These are phyloP conservation scores for Macaca mulatta DNA, from an alignment of 2,113 vertebrate genomes.

Conservation along the genomic window DNA sequence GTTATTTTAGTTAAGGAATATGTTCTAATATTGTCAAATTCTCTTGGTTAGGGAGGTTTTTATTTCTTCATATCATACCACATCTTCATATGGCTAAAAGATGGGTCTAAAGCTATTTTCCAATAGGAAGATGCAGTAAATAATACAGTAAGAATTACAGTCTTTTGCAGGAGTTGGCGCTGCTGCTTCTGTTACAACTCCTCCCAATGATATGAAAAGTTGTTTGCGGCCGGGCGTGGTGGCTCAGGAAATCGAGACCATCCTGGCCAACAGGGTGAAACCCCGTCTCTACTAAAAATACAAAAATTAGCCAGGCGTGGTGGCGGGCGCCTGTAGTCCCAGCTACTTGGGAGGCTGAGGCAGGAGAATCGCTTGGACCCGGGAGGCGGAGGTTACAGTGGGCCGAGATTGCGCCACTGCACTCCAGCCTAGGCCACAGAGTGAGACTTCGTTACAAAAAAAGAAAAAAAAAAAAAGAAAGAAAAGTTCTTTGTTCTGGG, in stretches of 20 bases:
- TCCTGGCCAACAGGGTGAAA: no score
- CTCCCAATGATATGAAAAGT: background rate
- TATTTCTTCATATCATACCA: conserved; percentile 5
- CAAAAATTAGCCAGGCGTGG: no score
- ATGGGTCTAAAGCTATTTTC: background rate
- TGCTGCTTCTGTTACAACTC: conserved; percentile 17
- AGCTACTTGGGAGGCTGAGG: no score
- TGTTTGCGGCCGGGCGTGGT: background rate
- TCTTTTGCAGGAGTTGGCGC: background rate
- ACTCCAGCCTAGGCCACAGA: no score
- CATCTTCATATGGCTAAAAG: background rate
- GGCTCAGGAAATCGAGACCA: background rate
- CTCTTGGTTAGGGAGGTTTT: background rate
- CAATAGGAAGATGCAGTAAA: conserved; percentile 19
- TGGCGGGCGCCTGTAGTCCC: no score
- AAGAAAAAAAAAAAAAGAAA: no score
- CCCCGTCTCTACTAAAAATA: no score
- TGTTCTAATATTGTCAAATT: background rate
- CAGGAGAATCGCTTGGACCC: no score
- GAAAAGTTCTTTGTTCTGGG: background rate
- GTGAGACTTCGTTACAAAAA: no score
- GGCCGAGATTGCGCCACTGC: no score
- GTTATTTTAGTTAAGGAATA: conserved; percentile 27
- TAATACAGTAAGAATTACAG: background rate
- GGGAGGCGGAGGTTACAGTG: no score